phyloP scores from a whole-genome alignment of 1,140 invertebrate species.

The Planococcus citri region DNA sequence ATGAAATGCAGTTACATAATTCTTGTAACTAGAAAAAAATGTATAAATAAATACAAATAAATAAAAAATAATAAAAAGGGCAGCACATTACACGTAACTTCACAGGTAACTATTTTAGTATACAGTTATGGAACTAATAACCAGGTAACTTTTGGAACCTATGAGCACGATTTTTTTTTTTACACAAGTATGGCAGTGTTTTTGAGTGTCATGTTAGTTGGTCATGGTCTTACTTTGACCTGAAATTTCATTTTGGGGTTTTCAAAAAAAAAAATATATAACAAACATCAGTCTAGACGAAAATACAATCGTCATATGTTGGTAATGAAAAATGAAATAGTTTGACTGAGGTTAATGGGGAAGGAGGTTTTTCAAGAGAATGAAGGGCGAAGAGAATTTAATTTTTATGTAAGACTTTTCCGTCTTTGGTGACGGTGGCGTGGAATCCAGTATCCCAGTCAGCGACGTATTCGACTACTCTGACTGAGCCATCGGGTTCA shows the following conservation, averaged over 20 bases:
- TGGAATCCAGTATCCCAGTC: slow-evolving; percentile 66
- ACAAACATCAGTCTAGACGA: not conserved
- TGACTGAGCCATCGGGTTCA: slow-evolving; percentile 61
- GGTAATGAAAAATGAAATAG: too few species aligned
- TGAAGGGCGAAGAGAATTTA: not conserved
- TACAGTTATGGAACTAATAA: not conserved
- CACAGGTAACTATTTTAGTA: slow-evolving; percentile 3
- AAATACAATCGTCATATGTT: not conserved
- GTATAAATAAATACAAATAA: not conserved
- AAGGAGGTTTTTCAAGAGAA: not conserved
- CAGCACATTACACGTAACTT: not conserved
- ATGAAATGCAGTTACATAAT: not conserved
- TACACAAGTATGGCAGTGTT: not conserved
- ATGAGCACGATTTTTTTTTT: not conserved
- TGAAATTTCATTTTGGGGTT: not conserved
- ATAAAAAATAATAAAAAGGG: not conserved
- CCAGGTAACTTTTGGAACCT: not conserved
- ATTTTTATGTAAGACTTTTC: not conserved
- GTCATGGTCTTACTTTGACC: not conserved
- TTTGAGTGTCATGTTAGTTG: not conserved
- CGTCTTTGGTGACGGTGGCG: slow-evolving; percentile 41
- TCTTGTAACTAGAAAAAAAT: not conserved
- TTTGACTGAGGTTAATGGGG: not conserved
- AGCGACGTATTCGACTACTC: slow-evolving; percentile 63
- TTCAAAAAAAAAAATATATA: too few species aligned